A percentile compares a stretch with the other conserved stretches of the same genome.
Conservation (phyloP, 2,797 vertebrate genomes). For the Nannoperca australis region DNA sequence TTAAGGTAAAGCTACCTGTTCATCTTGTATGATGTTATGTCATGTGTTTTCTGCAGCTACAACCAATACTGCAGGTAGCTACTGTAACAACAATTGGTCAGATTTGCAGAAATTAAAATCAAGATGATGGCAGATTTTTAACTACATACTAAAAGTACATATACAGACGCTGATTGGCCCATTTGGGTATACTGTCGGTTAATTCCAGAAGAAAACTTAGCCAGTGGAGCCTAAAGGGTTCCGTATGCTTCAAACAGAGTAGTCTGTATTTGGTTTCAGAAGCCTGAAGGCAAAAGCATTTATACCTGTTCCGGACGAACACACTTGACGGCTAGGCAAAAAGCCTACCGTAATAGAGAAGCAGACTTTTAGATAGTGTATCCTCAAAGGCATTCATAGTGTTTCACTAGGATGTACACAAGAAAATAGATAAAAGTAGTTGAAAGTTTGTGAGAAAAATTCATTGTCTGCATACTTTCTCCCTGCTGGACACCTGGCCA, state of each 20-base stretch:
- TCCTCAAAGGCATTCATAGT: background rate
- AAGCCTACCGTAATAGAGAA: background rate
- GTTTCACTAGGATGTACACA: background rate
- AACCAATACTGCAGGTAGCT: background rate
- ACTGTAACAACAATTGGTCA: background rate
- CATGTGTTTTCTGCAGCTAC: background rate
- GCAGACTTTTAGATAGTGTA: background rate
- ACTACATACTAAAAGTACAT: background rate
- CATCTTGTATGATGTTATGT: background rate
- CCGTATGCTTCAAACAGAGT: background rate
- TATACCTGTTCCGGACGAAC: background rate
- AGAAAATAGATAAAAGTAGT: background rate
- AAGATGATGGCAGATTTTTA: background rate
- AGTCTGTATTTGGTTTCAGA: too few species aligned
- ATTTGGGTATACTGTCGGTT: background rate
- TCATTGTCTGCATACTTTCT: background rate
- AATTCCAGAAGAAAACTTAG: background rate
- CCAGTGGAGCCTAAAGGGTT: background rate
- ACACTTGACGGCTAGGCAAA: background rate
- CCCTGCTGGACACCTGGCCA: background rate
- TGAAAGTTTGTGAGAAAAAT: background rate
- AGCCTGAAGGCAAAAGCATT: background rate
- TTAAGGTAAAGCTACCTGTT: conserved; percentile 1
- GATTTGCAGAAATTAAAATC: conserved; percentile 7
- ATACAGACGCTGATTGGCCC: background rate